Conservation (phyloP, 2,797 vertebrate genomes). For the Mus minutoides region DNA sequence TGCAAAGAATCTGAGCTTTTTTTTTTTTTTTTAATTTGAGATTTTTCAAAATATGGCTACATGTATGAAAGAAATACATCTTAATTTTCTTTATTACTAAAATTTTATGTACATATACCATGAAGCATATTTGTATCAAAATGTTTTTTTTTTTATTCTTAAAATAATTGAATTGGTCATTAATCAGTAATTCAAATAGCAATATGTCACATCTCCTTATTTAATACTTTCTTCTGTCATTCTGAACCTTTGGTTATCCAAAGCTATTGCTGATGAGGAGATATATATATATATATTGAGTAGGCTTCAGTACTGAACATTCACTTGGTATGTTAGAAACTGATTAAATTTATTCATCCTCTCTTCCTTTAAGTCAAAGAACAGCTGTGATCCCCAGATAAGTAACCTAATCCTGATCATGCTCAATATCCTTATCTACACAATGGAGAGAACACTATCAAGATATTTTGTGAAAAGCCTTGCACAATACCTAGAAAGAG, state of each 20-base stretch:
- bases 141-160: not conserved
- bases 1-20: not conserved
- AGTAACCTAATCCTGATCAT: not conserved
- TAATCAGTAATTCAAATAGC: constrained; percentile 4
- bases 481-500: not conserved
- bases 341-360: not conserved
- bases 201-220: not conserved
- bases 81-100: not conserved
- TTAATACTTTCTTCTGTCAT: constrained; percentile 30
- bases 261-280: not conserved
- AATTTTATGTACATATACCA: not conserved
- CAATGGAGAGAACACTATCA: not conserved
- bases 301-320: constrained; percentile 3
- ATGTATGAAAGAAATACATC: constrained; percentile 6
- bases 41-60: not conserved
- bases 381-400: not conserved
- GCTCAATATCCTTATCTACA: not conserved
- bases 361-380: constrained; percentile 28
- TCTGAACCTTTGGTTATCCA: not conserved
- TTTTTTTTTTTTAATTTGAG: not conserved
- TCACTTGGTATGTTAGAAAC: not conserved
- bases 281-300: not conserved
- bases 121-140: not conserved
- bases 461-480: constrained; percentile 1
- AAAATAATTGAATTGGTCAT: constrained; percentile 34